Evolutionary conservation across 2,888 invertebrate genomes (phyloP), one percentile per base, ranked within the genome.

Genomic region (Brachypalpus laphriformis): DNA sequence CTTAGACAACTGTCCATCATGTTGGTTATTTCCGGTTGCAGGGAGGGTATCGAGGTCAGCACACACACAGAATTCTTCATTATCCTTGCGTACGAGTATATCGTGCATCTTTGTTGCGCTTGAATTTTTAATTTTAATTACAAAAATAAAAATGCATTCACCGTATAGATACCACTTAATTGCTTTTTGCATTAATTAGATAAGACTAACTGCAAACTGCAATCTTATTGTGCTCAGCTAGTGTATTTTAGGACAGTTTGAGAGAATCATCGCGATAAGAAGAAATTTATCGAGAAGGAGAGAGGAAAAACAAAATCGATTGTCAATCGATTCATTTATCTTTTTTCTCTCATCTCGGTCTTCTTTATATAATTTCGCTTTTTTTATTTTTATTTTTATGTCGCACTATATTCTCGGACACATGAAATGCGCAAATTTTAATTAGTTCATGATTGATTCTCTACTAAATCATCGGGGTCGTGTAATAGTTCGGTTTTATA

Each of bases 391-490:
- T 51, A 16, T 61, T 56, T 72, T 5, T 80, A 61, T 76, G 75
- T 83, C 66, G 78, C 72, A 59, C 66, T 82, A 66, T 75, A 61
- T 78, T 76, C 61, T 70, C 22, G 71, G 76, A 75, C 49, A 82
- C 81, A 81, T 75, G 51, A 87, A 86, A 66, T 77, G 86, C 83
- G 68, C 75, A 87, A 85, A 80, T 78, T 87, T 87, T 87, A 87
- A 87, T 87, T 87, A 87, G 87, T 87, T 87, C 87, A 87, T 80
- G 78, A 87, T 87, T 87, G 87, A 87, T 87, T 63, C 80, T 87
- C 82, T 70, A 59, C 70, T 82, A 80, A 87, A 87, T 82, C n/a
- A n/a, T n/a, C 87, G 87, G 85, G 85, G 80, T 85, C 81, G 80
- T n/a, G n/a, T 37, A 59, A 63, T 63, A 75, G 28, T 81, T 68